Percentiles rank a stretch among this genome's conserved stretches.
These are phyloP conservation scores for Bubo bubo DNA, from an alignment of 2,113 vertebrate species.

Conservation along the genomic window DNA sequence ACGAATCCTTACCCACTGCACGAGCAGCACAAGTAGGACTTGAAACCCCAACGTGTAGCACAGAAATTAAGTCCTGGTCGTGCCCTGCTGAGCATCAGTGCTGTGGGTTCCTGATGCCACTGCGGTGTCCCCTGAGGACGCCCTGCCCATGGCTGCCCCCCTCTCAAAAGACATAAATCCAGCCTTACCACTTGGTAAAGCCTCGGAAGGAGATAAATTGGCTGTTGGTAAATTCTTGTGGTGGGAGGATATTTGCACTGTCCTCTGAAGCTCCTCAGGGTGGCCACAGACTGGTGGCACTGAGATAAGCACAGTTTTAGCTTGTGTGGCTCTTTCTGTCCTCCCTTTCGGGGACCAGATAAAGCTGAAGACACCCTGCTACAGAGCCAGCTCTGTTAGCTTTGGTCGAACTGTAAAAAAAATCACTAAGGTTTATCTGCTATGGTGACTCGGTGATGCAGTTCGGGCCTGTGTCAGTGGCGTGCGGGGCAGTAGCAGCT, in stretches of 20 bases:
- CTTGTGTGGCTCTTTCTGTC: background rate
- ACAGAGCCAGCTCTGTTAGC: rapidly evolving
- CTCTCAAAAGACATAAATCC: too few relatives aligned
- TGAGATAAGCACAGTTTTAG: rapidly evolving
- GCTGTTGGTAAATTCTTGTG: background rate
- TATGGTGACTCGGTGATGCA: background rate
- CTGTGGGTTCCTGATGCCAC: too few relatives aligned
- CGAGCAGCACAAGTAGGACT: too few relatives aligned
- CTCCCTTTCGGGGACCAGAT: background rate
- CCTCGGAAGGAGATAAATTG: background rate
- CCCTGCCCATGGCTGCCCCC: too few relatives aligned
- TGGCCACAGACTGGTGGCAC: background rate
- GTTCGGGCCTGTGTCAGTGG: background rate
- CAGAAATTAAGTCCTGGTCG: too few relatives aligned
- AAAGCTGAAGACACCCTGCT: background rate
- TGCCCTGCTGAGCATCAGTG: too few relatives aligned
- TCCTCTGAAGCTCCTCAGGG: background rate
- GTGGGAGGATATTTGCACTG: too few relatives aligned
- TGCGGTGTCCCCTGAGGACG: too few relatives aligned
- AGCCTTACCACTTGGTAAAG: background rate
- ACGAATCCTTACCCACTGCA: too few relatives aligned
- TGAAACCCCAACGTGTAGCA: too few relatives aligned
- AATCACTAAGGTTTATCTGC: background rate
- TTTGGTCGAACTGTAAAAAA: background rate
- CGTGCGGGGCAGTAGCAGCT: too few relatives aligned